Percentiles rank a stretch among this genome's conserved stretches.
These are phyloP conservation scores for Aquatica leii DNA, from an alignment of 2,888 invertebrate genomes.

Conservation along the genomic window DNA sequence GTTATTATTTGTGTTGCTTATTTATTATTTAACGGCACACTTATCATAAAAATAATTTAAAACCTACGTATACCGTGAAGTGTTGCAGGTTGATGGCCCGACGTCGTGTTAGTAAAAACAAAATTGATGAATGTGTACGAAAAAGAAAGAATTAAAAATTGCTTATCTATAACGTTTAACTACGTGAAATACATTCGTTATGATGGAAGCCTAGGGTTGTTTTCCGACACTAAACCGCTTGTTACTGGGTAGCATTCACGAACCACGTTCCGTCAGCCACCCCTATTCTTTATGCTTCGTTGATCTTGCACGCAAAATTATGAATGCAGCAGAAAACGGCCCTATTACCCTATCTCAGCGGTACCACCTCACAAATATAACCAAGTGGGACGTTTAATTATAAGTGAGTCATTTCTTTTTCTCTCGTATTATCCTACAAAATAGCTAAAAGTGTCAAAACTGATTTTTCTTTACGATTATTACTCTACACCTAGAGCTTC, in stretches of 20 bases:
- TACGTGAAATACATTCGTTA: constrained; percentile 44
- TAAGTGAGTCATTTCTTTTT: constrained; percentile 32
- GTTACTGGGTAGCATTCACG: constrained; percentile 51
- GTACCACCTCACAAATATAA: constrained; percentile 37
- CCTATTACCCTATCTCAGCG: constrained; percentile 35
- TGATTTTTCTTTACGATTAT: constrained; percentile 27
- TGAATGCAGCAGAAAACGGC: constrained; percentile 48
- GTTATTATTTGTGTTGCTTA: too few species aligned
- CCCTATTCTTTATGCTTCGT: constrained; percentile 47
- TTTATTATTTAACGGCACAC: too few species aligned
- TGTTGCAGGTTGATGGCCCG: too few species aligned
- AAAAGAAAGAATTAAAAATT: not conserved
- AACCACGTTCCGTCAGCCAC: constrained; percentile 48
- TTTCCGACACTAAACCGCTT: constrained; percentile 49
- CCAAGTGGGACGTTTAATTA: constrained; percentile 37
- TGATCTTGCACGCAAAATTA: constrained; percentile 49
- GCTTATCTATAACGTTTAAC: constrained; percentile 12
- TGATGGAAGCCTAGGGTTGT: constrained; percentile 36
- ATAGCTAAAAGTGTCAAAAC: constrained; percentile 21
- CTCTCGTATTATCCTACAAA: constrained; percentile 25
- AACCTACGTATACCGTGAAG: too few species aligned
- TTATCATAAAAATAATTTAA: too few species aligned
- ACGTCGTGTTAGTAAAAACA: not conserved
- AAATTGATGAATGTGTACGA: constrained; percentile 15
- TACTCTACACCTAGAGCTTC: not conserved